Conservation (phyloP, 2,113 vertebrate genomes). For the Ahaetulla prasina region DNA sequence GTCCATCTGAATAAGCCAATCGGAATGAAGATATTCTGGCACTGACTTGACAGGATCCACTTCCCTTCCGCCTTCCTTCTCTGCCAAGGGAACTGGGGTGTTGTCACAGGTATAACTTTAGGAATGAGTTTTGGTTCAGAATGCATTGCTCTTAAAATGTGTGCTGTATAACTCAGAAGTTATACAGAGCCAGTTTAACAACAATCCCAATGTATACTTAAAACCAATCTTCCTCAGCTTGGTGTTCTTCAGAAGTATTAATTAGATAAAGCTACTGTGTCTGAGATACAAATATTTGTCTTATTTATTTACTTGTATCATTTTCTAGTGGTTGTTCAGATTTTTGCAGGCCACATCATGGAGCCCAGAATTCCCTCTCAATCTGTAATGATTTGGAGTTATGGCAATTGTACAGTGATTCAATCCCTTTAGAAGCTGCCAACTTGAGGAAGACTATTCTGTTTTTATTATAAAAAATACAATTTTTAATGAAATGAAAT, state of each 20-base stretch:
- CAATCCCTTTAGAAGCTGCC: not conserved
- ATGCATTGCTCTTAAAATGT: not conserved
- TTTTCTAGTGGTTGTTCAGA: not conserved
- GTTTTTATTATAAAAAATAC: not conserved
- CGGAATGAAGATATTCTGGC: constrained; percentile 50
- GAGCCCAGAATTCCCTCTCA: not conserved
- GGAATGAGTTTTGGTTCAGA: not conserved
- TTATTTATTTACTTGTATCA: not conserved
- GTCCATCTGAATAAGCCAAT: constrained; percentile 46
- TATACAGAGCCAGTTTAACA: not conserved
- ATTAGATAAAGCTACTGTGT: not conserved
- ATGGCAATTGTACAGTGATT: not conserved
- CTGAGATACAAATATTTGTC: not conserved
- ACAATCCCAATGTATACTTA: not conserved
- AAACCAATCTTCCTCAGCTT: not conserved
- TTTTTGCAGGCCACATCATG: not conserved
- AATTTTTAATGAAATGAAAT: not conserved
- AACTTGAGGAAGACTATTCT: not conserved
- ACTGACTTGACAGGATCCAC: constrained; percentile 50
- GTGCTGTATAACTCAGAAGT: not conserved
- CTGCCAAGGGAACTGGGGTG: constrained; percentile 34
- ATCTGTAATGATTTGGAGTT: not conserved
- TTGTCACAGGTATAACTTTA: not conserved
- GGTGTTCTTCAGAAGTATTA: not conserved
- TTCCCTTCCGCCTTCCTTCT: constrained; percentile 16